Base-by-base conservation (phyloP, 2,888 invertebrate genomes). In the Andrena flavipes region DNA sequence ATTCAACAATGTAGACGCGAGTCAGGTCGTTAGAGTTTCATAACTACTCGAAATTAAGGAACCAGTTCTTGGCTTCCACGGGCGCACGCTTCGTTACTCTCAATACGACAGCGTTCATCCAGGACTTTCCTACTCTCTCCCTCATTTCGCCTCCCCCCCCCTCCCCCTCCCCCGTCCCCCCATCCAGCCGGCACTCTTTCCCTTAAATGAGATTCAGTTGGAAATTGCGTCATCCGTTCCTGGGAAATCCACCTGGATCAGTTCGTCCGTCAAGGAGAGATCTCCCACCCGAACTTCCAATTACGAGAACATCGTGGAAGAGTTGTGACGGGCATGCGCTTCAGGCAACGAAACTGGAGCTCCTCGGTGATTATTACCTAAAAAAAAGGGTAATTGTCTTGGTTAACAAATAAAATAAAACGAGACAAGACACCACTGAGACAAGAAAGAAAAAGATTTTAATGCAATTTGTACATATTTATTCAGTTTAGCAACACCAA, bases 271-370 rank as follows among this genome's bases (percentile, higher is more conserved):
- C 86, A 83, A 82, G 80, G 64, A 70, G 83, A 86, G 76, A 80
- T 84, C 82, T 80, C 42, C 49, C 84, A 26, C 54, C 74, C 71
- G 73, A 85, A 84, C 84, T 90, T 88, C 85, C 90, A 89, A 89
- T 89, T 89, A 88, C 84, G 30, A 63, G 69, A 85, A 86, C 90
- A 85, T 85, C 80, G 81, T 54, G 79, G 65, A 82, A 84, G 73
- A 89, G 79, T 87, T 84, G 82, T 67, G 75, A 85, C 67, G 84
- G 51, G 64, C 80, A 73, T 62, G 76, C 33, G 67, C 73, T 60
- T 67, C 64, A 10, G 69, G 63, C 81, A 74, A 79, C 78, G 78
- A 80, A 78, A 85, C 70, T 49, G 30, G 10, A 26, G 54, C 33
- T 59, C 23, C 70, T n/a, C n/a, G 49, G 84, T 78, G 71, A 62